A percentile compares a stretch with the other conserved stretches of the same genome.
Conservation (phyloP, 2,797 vertebrate species). For the Danio aesculapii region DNA sequence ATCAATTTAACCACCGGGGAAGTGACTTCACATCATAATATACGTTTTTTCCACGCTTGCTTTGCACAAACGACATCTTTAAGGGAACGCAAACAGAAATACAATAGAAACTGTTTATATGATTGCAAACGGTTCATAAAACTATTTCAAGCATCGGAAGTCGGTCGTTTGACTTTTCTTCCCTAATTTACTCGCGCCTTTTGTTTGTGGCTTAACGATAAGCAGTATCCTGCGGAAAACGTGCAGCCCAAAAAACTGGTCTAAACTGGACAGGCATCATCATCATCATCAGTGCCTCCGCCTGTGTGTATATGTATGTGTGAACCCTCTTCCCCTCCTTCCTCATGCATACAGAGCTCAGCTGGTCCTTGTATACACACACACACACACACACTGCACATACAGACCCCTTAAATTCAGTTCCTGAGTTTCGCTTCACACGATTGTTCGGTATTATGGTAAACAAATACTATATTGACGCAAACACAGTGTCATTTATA, state of each 20-base stretch:
- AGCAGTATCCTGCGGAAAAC: constrained; percentile 63
- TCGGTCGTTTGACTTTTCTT: not conserved
- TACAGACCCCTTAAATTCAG: constrained; percentile 12
- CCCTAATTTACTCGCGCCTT: not conserved
- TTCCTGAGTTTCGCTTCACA: constrained; percentile 40
- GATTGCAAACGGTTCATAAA: not conserved
- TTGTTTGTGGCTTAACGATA: not conserved
- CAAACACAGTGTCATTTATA: not conserved
- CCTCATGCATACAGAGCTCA: constrained; percentile 64
- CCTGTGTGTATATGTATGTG: not conserved
- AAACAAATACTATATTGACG: not conserved
- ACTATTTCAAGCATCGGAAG: not conserved
- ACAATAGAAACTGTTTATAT: not conserved
- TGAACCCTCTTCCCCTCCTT: constrained; percentile 41
- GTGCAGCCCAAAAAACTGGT: constrained; percentile 77
- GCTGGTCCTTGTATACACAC: constrained; percentile 68
- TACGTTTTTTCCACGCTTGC: not conserved
- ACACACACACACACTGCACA: constrained; percentile 40
- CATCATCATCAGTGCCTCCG: constrained; percentile 64
- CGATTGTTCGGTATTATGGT: not conserved
- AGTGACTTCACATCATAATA: not conserved
- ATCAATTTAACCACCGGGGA: not conserved
- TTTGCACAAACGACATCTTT: not conserved
- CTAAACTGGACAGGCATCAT: constrained; percentile 82
- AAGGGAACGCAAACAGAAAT: not conserved